Conservation (phyloP, 2,888 invertebrate species). For the Trachelus iudaicus region DNA sequence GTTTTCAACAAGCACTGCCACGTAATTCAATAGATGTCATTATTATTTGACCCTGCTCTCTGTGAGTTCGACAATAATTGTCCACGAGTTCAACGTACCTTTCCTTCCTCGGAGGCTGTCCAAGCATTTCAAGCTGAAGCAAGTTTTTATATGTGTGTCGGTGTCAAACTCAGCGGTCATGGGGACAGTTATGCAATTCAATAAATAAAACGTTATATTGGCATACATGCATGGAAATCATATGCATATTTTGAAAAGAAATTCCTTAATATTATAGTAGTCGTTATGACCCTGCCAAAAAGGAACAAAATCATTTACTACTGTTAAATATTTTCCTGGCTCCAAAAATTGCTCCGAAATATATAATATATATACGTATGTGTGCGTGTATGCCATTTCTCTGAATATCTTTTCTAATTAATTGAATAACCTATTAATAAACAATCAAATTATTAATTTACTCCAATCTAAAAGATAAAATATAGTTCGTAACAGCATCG, state of each 20-base stretch:
- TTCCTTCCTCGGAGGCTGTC: not conserved
- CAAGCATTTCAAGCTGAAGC: not conserved
- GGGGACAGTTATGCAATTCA: not conserved
- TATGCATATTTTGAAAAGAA: not conserved
- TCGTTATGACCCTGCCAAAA: too few relatives aligned
- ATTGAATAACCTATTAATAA: too few relatives aligned
- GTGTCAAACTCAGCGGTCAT: not conserved
- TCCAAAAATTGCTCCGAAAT: too few relatives aligned
- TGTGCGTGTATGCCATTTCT: too few relatives aligned
- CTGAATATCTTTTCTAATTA: too few relatives aligned
- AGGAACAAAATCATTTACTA: too few relatives aligned
- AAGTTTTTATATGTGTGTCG: not conserved
- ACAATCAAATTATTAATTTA: too few relatives aligned
- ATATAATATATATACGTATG: too few relatives aligned
- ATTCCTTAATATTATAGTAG: too few relatives aligned
- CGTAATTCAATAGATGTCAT: not conserved
- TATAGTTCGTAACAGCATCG: too few relatives aligned
- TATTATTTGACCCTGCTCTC: not conserved
- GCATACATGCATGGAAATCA: not conserved
- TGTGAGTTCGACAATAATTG: not conserved
- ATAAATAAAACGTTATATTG: not conserved
- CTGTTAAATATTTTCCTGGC: too few relatives aligned
- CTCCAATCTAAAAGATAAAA: too few relatives aligned
- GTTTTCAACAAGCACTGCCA: not conserved
- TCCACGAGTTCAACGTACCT: not conserved